These are phyloP conservation scores for Microtus montanus DNA, from an alignment of 2,113 vertebrate genomes.

Conservation along the genomic window DNA sequence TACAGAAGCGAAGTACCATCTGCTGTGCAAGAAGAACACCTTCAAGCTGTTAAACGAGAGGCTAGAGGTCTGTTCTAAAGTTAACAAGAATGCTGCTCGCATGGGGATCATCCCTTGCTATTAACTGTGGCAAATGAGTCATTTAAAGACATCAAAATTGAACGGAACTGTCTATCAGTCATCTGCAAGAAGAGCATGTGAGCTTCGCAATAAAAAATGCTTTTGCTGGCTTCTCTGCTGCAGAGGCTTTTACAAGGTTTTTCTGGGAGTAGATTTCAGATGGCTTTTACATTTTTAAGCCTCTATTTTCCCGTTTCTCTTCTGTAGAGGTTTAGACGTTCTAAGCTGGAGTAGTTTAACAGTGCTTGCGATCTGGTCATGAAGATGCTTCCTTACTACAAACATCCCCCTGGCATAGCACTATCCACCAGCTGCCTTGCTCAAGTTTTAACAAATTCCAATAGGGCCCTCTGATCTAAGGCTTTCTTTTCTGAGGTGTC, in stretches of 20 bases:
- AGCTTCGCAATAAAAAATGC: conserved; percentile 54
- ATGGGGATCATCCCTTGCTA: conserved; percentile 78
- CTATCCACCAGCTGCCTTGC: conserved; percentile 21
- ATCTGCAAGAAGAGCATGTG: conserved; percentile 44
- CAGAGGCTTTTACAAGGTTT: conserved; percentile 34
- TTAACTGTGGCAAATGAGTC: conserved; percentile 83
- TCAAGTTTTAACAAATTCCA: conserved; percentile 32
- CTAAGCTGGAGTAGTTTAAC: conserved; percentile 15
- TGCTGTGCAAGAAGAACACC: conserved; percentile 76
- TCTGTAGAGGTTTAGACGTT: not conserved
- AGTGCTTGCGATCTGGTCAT: not conserved
- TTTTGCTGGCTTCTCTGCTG: conserved; percentile 41
- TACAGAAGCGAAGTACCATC: conserved; percentile 82
- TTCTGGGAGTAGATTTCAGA: conserved; percentile 26
- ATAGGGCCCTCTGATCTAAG: not conserved
- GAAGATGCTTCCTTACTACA: not conserved
- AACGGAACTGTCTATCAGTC: conserved; percentile 72
- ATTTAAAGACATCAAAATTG: conserved; percentile 82
- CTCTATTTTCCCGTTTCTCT: conserved; percentile 24
- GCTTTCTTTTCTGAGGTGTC: not conserved
- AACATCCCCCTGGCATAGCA: not conserved
- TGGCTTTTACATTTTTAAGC: conserved; percentile 49
- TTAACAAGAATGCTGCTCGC: conserved; percentile 82
- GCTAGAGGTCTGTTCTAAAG: conserved; percentile 84
- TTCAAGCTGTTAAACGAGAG: conserved; percentile 86